phyloP scores from a whole-genome alignment of 1,140 invertebrate genomes.

The Heliothis subflexa region DNA sequence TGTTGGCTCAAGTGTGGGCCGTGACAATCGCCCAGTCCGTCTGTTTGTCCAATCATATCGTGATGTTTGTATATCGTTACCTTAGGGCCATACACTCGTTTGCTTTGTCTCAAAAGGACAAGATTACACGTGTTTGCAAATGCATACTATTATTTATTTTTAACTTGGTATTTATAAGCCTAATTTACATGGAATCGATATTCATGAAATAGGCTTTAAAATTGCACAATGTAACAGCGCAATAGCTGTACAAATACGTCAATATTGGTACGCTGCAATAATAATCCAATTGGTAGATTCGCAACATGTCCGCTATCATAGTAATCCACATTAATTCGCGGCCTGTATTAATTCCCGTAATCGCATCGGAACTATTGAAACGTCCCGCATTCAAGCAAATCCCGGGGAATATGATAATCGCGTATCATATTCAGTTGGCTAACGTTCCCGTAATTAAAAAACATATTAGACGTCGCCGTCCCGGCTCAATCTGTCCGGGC shows the following conservation, averaged over 20 bases:
- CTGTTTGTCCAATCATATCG: conserved; percentile 56
- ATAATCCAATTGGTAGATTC: conserved; percentile 46
- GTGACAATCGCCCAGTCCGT: conserved; percentile 50
- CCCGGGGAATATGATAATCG: conserved; percentile 63
- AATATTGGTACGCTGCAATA: conserved; percentile 24
- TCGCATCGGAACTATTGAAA: conserved; percentile 60
- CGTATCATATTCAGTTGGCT: conserved; percentile 47
- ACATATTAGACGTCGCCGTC: conserved; percentile 64
- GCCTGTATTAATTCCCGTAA: conserved; percentile 59
- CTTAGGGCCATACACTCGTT: not conserved
- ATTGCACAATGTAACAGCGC: not conserved
- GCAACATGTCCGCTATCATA: conserved; percentile 44
- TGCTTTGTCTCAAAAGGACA: conserved; percentile 4
- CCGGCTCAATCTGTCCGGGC: conserved; percentile 41
- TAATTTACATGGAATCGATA: not conserved
- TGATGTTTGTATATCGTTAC: conserved; percentile 61
- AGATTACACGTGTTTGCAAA: not conserved
- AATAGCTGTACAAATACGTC: not conserved
- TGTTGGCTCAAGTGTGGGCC: conserved; percentile 68
- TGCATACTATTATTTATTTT: too few relatives aligned
- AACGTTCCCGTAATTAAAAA: conserved; percentile 67
- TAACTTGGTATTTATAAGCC: too few relatives aligned
- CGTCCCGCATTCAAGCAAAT: conserved; percentile 64
- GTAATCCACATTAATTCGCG: conserved; percentile 66
- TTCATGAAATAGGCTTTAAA: not conserved